Evolutionary conservation across 2,797 vertebrate species (phyloP), one percentile per base, ranked within the genome.

Genomic region (Urocyon cinereoargenteus): DNA sequence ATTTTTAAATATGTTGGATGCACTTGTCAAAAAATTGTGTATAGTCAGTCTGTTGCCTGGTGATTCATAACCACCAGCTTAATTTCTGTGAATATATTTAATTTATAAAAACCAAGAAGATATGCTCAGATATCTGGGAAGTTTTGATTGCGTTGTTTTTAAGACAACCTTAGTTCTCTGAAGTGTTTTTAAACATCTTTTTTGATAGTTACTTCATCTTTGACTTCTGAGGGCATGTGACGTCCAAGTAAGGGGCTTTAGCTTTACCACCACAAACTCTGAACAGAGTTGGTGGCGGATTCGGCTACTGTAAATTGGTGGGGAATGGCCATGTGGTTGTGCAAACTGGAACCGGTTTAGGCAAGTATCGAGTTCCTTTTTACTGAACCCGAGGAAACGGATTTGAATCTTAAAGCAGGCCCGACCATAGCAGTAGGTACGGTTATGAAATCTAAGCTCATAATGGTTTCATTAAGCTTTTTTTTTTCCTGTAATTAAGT

Each of bases 71-170:
- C 89, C 88, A 96, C 88, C 97, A 91, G 98, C 96, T 36, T 97
- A 95, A 98, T 97, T 98, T 98, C 95, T 98, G 97, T 98, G 98
- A 98, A 98, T 94, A 91, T 98, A 97, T 98, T 98, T 98, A 98
- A 98, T 98, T 97, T 98, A 98, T 94, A 95, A 91, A 96, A 97
- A 98, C 96, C 91, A 97, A 97, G 73, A 97, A 97, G 73, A 82
- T 94, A 97, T 82, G 92, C 97, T 96, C 92, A 97, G 94, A 84
- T 96, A 97, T 98, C 97, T 98, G 98, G 98, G 96, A 97, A 88
- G 70, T 97, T 97, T 95, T 97, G 96, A 94, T 26, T 64, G 59
- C 26, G 6, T 96, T 92, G 83, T 98, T 96, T 98, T 98, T 96
- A 97, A 96, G 95, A 98, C 93, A 98, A 96, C 94, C 79, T 96